phyloP scores from a whole-genome alignment of 2,888 invertebrate genomes.

The Nemoura dubitans region DNA sequence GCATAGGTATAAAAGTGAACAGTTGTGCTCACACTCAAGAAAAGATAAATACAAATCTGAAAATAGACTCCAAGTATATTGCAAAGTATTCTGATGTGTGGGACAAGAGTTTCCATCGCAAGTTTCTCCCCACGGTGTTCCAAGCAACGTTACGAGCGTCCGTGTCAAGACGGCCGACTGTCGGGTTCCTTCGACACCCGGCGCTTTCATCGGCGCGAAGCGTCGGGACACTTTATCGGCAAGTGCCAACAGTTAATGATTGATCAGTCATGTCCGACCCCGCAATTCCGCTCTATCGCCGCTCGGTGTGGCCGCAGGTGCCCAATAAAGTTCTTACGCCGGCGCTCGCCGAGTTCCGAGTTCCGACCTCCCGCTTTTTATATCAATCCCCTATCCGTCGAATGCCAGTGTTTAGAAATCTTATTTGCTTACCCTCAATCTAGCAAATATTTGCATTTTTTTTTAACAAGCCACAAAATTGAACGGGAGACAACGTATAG shows the following conservation, averaged over 20 bases:
- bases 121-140: not conserved
- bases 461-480: not conserved
- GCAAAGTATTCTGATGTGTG: too few species aligned
- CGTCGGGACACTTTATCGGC: not conserved
- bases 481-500: not conserved
- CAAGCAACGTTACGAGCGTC: not conserved
- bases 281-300: not conserved
- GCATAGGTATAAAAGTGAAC: too few species aligned
- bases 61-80: too few species aligned
- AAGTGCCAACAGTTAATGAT: constrained; percentile 12
- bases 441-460: not conserved
- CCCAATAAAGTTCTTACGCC: not conserved
- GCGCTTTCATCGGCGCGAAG: not conserved
- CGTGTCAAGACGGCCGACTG: not conserved
- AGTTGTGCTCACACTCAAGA: too few species aligned
- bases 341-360: too few species aligned
- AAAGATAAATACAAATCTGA: too few species aligned
- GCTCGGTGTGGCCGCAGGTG: not conserved
- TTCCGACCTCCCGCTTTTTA: not conserved
- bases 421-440: not conserved
- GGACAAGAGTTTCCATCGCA: too few species aligned
- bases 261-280: not conserved
- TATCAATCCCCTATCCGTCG: not conserved
- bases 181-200: not conserved
- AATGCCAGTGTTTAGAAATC: not conserved